These are phyloP conservation scores for Otus sunia DNA, from an alignment of 2,113 vertebrate genomes.

Conservation along the genomic window DNA sequence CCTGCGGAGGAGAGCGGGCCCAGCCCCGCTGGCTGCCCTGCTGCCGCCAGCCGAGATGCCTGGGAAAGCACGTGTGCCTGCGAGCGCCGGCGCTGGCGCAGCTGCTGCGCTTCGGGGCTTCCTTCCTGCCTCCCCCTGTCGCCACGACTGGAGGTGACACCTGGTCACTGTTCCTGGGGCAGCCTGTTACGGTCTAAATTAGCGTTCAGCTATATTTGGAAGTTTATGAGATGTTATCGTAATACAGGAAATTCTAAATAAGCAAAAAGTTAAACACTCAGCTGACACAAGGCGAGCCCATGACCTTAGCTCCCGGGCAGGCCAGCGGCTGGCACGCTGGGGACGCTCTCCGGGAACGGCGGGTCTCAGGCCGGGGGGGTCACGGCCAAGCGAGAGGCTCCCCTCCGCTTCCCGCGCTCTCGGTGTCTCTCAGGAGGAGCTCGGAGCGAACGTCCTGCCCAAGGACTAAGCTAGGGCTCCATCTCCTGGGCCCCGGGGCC, in stretches of 20 bases:
- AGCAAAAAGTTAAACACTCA: background rate
- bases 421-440: rapidly evolving
- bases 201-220: background rate
- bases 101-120: background rate
- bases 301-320: background rate
- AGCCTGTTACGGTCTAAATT: background rate
- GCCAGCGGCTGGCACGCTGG: background rate
- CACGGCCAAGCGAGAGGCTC: rapidly evolving
- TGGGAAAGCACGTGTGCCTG: background rate
- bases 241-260: background rate
- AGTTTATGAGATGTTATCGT: background rate
- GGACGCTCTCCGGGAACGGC: background rate
- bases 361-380: background rate
- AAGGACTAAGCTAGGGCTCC: background rate
- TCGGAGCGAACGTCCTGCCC: rapidly evolving
- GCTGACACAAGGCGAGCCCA: background rate
- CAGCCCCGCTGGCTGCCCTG: background rate
- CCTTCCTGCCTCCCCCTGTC: background rate
- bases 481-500: rapidly evolving
- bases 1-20: background rate
- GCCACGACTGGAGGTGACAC: background rate
- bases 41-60: background rate
- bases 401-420: rapidly evolving
- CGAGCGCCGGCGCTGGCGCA: rapidly evolving
- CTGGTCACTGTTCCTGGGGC: background rate